Base-by-base conservation (phyloP, 1,140 invertebrate species). In the Drosophila malerkotliana region DNA sequence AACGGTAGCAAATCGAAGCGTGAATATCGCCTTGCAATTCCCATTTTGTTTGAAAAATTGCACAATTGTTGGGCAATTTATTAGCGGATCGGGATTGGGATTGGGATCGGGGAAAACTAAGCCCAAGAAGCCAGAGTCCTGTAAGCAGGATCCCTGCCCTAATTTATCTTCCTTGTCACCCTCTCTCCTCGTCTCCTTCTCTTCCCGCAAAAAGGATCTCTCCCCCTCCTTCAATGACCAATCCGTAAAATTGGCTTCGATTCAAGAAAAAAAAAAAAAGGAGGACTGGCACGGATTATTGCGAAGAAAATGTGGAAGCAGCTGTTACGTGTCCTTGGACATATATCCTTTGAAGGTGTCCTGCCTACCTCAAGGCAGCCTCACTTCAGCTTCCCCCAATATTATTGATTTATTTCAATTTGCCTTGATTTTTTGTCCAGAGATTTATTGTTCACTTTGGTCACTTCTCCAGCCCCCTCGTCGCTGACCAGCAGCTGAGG, bases 21-120 rank as follows among this genome's bases (percentile, higher is more conserved):
- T 83, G 80, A 83, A 83, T 44, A 60, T 55, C 57, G 47, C 32
- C 21, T 8, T 51, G 73, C 79, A 58, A 69, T 73, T 77, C 48
- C 59, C 56, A 26, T 44, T 44, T 21, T 21, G 45, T 77, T 59
- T 85, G 81, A 87, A 80, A 84, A 84, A 84, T 84, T 84, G 81
- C 77, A 68, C 81, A 84, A 84, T 84, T 84, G 81, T 84, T 68
- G 77, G 55, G 81, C 81, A 85, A 84, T 84, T 84, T 84, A 84
- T 85, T 84, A 74, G 75, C 39, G 52, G 64, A 28, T 28, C 26
- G 26, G 26, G 26, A 21, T 21, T 21, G 21, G 21, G 21, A 21
- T 3, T 21, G 21, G 21, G 21, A 3, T 21, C 21, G 21, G 21
- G 21, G 21, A 21, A 21, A 21, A 28, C 26, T 28, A 28, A 28